Evolutionary conservation across 92 coral and sea anemone species (phyloP).

Genomic region (Porites lobata): DNA sequence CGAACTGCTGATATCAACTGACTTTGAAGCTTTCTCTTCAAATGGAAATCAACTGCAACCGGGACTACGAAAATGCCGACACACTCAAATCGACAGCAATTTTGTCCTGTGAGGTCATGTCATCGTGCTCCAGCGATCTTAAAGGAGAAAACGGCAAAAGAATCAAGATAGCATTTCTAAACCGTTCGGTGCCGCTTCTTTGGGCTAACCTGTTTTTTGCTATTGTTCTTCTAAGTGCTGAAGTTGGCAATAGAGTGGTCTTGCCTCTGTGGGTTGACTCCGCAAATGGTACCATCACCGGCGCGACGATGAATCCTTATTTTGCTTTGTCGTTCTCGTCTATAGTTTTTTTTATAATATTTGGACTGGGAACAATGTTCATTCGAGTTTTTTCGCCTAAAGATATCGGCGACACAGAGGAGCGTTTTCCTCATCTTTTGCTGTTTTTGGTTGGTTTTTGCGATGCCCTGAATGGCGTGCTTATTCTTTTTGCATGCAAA

Average conservation of each 20-base stretch:
- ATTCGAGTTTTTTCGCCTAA: slow-evolving; percentile 56
- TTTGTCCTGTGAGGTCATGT: too few species aligned
- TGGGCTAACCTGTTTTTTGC: slow-evolving; percentile 81
- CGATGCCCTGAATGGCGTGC: slow-evolving; percentile 79
- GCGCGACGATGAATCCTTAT: slow-evolving; percentile 72
- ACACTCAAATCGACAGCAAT: too few species aligned
- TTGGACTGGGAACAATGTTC: slow-evolving; percentile 64
- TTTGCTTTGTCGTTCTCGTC: slow-evolving; percentile 81
- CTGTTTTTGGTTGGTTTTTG: slow-evolving; percentile 79
- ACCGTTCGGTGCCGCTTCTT: slow-evolving; percentile 36
- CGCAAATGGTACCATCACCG: slow-evolving; percentile 38
- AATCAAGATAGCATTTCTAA: slow-evolving; percentile 53
- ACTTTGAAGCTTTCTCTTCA: too few species aligned
- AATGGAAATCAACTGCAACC: too few species aligned
- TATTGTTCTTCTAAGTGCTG: slow-evolving; percentile 64
- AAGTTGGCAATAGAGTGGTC: slow-evolving; percentile 76
- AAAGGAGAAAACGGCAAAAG: neutral
- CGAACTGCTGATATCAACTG: too few species aligned
- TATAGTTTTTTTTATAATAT: slow-evolving; percentile 73
- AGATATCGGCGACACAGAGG: slow-evolving; percentile 74
- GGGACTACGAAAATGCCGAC: too few species aligned
- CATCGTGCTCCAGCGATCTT: too few species aligned
- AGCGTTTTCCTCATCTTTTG: slow-evolving; percentile 68
- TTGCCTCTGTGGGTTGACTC: slow-evolving; percentile 92
- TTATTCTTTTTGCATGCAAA: slow-evolving; percentile 84